Percentiles rank a stretch among this genome's conserved stretches.
Evolutionary conservation across 2,888 invertebrate species (phyloP).

Genomic region (Amphipoea lucens): DNA sequence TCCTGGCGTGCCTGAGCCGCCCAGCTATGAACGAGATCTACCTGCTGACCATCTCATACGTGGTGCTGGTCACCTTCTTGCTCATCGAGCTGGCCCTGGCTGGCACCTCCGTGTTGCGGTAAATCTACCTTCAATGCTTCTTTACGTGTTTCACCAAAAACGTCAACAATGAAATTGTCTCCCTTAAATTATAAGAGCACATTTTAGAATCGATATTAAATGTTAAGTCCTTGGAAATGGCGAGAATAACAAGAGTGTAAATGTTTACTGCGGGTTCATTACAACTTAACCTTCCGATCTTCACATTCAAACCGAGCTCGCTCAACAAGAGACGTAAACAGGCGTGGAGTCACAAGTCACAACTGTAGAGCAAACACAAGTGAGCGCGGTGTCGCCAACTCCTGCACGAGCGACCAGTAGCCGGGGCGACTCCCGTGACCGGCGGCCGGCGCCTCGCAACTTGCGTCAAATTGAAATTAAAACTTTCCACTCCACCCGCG

Average conservation of each 20-base stretch:
- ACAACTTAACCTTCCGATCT: neutral
- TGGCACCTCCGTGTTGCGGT: constrained; percentile 87
- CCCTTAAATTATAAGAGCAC: neutral
- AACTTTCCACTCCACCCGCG: constrained; percentile 51
- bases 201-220: neutral
- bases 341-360: neutral
- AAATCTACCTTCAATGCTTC: constrained; percentile 28
- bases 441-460: constrained; percentile 28
- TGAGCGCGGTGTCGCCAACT: neutral
- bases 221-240: neutral
- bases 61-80: constrained; percentile 94
- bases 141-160: neutral
- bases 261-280: constrained; percentile 6
- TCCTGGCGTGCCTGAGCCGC: constrained; percentile 93
- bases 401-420: neutral
- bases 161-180: neutral
- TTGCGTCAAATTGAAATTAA: constrained; percentile 66
- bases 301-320: neutral
- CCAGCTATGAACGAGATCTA: constrained; percentile 97
- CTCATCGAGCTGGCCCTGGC: constrained; percentile 92
- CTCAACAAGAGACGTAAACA: neutral
- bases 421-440: neutral
- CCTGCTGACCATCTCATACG: constrained; percentile 95
- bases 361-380: constrained; percentile 1
- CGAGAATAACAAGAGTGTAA: constrained; percentile 5